These are phyloP conservation scores for Molorchus minor DNA, from an alignment of 2,888 invertebrate species.

Conservation along the genomic window DNA sequence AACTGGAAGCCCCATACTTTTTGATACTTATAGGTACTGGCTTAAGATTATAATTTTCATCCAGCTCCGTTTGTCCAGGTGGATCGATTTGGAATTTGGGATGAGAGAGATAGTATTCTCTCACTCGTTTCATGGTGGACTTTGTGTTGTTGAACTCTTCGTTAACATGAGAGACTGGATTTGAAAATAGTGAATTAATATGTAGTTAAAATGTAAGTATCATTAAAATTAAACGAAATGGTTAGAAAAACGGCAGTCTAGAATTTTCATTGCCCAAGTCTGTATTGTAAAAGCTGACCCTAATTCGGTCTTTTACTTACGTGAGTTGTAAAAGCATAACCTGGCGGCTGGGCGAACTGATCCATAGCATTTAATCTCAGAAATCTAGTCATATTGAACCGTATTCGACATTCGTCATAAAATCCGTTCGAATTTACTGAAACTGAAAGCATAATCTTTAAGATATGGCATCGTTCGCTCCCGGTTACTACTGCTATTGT, in stretches of 20 bases:
- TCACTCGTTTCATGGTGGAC: slow-evolving; percentile 52
- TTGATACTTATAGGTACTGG: slow-evolving; percentile 46
- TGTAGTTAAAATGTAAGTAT: too few relatives aligned
- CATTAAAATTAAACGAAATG: too few relatives aligned
- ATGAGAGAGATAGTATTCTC: slow-evolving; percentile 54
- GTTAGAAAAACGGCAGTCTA: too few relatives aligned
- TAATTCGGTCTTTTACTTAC: neutral
- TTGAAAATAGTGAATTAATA: too few relatives aligned
- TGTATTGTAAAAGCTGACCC: too few relatives aligned
- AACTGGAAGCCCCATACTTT: slow-evolving; percentile 54
- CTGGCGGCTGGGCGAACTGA: slow-evolving; percentile 75
- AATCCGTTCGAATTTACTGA: slow-evolving; percentile 24
- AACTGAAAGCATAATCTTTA: too few relatives aligned
- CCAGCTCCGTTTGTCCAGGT: slow-evolving; percentile 49
- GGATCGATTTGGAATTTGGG: slow-evolving; percentile 45
- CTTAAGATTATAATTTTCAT: slow-evolving; percentile 48
- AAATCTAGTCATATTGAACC: slow-evolving; percentile 75
- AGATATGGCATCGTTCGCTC: too few relatives aligned
- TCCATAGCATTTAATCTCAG: slow-evolving; percentile 74
- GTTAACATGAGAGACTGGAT: slow-evolving; percentile 48
- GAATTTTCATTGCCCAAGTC: too few relatives aligned
- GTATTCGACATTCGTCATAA: slow-evolving; percentile 49
- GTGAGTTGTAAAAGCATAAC: too few relatives aligned
- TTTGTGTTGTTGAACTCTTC: slow-evolving; percentile 55
- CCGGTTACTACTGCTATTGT: too few relatives aligned